phyloP scores from a whole-genome alignment of 2,113 vertebrate genomes.

The Neopipo cinnamomea region DNA sequence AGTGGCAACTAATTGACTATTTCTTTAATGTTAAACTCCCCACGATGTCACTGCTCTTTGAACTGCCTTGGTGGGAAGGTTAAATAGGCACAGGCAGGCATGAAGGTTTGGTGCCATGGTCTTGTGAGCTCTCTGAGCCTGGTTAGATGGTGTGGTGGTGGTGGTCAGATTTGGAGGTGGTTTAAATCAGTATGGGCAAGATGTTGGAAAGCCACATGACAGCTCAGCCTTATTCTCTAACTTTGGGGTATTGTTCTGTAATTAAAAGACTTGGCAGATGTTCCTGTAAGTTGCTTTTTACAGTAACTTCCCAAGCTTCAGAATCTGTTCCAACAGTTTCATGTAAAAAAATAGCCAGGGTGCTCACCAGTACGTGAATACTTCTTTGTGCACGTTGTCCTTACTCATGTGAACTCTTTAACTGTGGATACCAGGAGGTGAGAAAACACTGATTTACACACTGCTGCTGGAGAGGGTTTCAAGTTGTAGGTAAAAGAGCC shows the following conservation, averaged over 20 bases:
- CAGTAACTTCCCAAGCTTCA: background rate
- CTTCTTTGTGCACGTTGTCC: background rate
- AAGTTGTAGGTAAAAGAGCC: background rate
- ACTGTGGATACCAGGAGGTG: background rate
- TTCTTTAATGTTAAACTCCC: background rate
- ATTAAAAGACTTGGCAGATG: background rate
- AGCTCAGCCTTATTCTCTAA: background rate
- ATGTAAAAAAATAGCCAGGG: background rate
- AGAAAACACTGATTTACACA: background rate
- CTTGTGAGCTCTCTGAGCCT: background rate
- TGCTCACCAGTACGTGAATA: background rate
- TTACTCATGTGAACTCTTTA: background rate
- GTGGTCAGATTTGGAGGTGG: background rate
- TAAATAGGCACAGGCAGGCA: background rate
- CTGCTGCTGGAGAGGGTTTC: background rate
- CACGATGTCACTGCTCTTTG: background rate
- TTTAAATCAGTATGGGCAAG: background rate
- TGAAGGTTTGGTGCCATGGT: background rate
- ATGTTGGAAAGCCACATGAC: background rate
- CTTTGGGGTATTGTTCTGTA: background rate
- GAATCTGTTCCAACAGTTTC: background rate
- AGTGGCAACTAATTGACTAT: background rate
- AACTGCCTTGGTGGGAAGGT: background rate
- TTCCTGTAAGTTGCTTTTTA: background rate
- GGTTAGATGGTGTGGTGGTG: too few species aligned